A percentile compares a stretch with the other conserved stretches of the same genome.
Evolutionary conservation across 2,797 vertebrate genomes (phyloP).

Genomic region (Acanthiza pusilla): DNA sequence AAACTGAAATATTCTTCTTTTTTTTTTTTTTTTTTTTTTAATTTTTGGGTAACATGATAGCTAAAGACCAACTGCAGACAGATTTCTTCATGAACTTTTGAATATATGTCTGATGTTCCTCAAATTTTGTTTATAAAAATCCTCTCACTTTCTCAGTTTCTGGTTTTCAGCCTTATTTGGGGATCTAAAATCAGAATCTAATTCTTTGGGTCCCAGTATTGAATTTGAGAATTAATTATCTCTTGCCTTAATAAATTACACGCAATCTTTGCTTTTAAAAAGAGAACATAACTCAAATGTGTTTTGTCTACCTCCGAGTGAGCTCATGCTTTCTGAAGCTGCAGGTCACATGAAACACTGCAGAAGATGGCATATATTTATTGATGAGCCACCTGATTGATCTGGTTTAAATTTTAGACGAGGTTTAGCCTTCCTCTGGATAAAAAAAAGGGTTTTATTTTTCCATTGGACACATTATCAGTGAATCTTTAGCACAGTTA

Average conservation of each 20-base stretch:
- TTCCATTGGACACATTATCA: background rate
- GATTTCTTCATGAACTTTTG: background rate
- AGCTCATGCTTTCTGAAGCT: background rate
- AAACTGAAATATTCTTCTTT: background rate
- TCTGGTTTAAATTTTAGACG: conserved; percentile 3
- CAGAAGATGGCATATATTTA: conserved; percentile 23
- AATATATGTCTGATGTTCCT: background rate
- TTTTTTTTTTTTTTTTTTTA: background rate
- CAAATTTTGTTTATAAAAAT: background rate
- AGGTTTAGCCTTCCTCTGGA: background rate
- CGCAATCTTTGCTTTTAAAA: background rate
- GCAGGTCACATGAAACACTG: background rate
- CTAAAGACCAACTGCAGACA: background rate
- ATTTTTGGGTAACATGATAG: background rate
- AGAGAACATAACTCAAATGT: conserved; percentile 1
- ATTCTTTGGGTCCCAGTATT: background rate
- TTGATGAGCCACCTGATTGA: background rate
- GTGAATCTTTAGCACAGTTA: background rate
- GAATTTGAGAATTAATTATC: background rate
- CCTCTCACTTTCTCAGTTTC: background rate
- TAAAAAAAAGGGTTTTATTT: background rate
- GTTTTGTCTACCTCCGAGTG: background rate
- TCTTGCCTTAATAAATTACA: conserved; percentile 12
- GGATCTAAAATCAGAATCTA: background rate
- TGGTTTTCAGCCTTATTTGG: background rate